A percentile compares a stretch with the other conserved stretches of the same genome.
Evolutionary conservation across 2,113 vertebrate species (phyloP).

Genomic region (Numenius arquata): DNA sequence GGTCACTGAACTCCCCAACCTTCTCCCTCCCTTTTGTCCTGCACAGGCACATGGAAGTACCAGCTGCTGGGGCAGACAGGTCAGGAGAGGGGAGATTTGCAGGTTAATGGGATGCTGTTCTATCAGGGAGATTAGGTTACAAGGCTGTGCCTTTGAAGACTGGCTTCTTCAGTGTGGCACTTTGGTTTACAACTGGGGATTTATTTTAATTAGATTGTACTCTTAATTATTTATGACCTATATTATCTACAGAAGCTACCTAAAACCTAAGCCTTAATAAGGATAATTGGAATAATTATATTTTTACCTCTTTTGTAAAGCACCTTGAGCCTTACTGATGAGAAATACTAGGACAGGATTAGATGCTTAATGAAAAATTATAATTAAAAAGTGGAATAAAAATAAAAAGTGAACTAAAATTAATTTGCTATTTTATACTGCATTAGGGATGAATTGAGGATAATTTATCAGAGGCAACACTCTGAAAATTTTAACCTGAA

Average conservation of each 20-base stretch:
- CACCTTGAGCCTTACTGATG: conserved; percentile 10
- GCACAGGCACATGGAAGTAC: background rate
- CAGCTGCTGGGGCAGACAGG: background rate
- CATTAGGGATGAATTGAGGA: background rate
- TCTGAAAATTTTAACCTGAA: background rate
- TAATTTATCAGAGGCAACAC: background rate
- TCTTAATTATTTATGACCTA: conserved; percentile 20
- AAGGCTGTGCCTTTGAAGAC: background rate
- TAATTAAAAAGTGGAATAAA: background rate
- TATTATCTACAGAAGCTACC: conserved; percentile 5
- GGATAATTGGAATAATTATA: background rate
- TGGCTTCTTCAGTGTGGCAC: background rate
- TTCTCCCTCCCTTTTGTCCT: background rate
- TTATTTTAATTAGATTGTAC: conserved; percentile 20
- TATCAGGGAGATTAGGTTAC: background rate
- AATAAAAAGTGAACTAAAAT: background rate
- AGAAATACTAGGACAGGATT: background rate
- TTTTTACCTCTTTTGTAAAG: conserved; percentile 16
- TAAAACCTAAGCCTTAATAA: background rate
- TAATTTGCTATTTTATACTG: background rate
- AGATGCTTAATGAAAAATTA: background rate
- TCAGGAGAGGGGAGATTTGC: background rate
- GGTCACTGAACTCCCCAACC: background rate
- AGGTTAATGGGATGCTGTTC: background rate
- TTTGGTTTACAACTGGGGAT: background rate